These are phyloP conservation scores for Molorchus minor DNA, from an alignment of 2,888 invertebrate genomes.

Conservation along the genomic window DNA sequence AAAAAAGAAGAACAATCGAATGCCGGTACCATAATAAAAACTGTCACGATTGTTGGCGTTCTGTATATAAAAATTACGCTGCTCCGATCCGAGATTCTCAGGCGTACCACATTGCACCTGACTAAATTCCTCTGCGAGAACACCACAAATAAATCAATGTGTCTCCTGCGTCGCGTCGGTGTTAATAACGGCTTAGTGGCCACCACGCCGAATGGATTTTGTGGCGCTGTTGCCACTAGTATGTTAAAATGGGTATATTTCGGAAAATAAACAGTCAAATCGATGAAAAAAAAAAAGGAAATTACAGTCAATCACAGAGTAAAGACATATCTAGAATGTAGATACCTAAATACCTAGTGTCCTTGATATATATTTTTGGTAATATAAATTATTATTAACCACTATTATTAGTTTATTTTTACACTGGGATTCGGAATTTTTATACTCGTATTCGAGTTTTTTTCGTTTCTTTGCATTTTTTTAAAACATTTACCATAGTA, in stretches of 20 bases:
- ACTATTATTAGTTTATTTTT: too few species aligned
- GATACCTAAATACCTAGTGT: too few species aligned
- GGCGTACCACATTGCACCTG: slow-evolving; percentile 53
- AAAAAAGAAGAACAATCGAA: slow-evolving; percentile 28
- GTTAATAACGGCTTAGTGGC: slow-evolving; percentile 53
- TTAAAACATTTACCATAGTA: too few species aligned
- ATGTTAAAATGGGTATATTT: slow-evolving; percentile 11
- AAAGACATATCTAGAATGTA: too few species aligned
- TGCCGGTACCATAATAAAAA: slow-evolving; percentile 42
- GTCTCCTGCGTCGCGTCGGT: slow-evolving; percentile 56
- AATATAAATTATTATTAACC: too few species aligned
- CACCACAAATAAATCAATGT: slow-evolving; percentile 60
- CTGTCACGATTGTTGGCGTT: slow-evolving; percentile 37
- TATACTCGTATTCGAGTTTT: too few species aligned
- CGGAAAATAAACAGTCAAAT: background rate
- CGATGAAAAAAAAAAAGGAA: too few species aligned
- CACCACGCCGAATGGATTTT: slow-evolving; percentile 45
- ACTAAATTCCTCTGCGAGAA: slow-evolving; percentile 54
- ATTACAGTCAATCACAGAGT: too few species aligned
- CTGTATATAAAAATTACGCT: slow-evolving; percentile 31
- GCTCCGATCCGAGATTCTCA: slow-evolving; percentile 33
- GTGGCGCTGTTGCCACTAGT: slow-evolving; percentile 33
- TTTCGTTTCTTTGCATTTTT: too few species aligned
- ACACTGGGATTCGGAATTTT: too few species aligned
- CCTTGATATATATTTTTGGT: too few species aligned